Base-by-base conservation (phyloP, 2,888 invertebrate genomes). In the Drosophila hawaiiensis region DNA sequence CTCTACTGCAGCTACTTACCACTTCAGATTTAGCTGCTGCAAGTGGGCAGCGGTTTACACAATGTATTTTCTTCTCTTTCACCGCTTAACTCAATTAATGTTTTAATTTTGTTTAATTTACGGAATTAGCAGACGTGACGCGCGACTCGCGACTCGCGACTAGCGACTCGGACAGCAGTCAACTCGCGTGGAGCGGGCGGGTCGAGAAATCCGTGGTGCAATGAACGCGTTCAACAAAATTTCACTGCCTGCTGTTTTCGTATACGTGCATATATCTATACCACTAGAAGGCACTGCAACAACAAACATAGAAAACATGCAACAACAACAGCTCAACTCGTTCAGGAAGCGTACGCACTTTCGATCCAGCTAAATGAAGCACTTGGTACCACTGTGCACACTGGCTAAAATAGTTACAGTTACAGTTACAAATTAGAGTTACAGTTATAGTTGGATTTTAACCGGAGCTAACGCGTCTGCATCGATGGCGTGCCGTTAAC, bases 401-500 rank as follows among this genome's bases (percentile, higher is more conserved):
- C 47, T 47, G 47, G 25, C 16, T 47, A 22, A 47, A 22, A 62
- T 37, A 76, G 56, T 70, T 73, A 65, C 66, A 79, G 9, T 77
- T 68, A 68, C 53, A 59, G 63, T 50, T 16, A 16, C 37, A 37
- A 19, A 19, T 37, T 35, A 35, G 14, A 35, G 31, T 31, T 65
- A 39, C 10, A 55, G 43, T 54, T 70, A 39, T 56, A 53, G 55
- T 68, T 67, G 14, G 16, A 37, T 58, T 58, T 76, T 71, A 68
- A 64, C 82, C 76, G 82, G 68, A 83, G 90, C 84, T 71, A 66
- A 66, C 88, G 88, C 92, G 92, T 92, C 92, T 92, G 93, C 91
- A 92, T 91, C 91, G 93, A 89, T 92, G 91, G 93, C 92, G 89
- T 92, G 91, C 91, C 93, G 86, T 91, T 84, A 91, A 92, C 91